These are phyloP conservation scores for Baccha elongata DNA, from an alignment of 2,888 invertebrate species.

Conservation along the genomic window DNA sequence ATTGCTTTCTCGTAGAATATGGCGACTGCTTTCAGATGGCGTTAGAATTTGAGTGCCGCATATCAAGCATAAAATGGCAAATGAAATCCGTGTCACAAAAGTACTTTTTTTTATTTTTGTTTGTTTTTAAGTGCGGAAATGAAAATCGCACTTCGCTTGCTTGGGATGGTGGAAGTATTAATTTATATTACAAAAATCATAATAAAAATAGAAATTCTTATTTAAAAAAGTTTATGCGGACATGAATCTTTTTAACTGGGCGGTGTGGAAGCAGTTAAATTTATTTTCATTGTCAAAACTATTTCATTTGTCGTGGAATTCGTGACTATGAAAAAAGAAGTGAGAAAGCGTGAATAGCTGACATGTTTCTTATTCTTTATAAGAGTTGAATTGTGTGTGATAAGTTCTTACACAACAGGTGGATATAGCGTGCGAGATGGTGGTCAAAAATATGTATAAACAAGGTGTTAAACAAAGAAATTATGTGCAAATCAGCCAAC, in stretches of 20 bases:
- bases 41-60: constrained; percentile 31
- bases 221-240: background rate
- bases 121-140: background rate
- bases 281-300: constrained; percentile 11
- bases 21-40: background rate
- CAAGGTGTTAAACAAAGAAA: constrained; percentile 67
- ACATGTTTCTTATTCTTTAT: constrained; percentile 47
- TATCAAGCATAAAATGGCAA: constrained; percentile 36
- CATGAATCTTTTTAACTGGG: background rate
- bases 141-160: constrained; percentile 24
- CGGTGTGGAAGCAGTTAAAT: too few species aligned
- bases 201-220: too few species aligned
- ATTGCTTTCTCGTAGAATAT: constrained; percentile 30
- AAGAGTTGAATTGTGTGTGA: constrained; percentile 33
- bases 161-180: background rate
- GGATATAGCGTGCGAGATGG: constrained; percentile 62
- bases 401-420: constrained; percentile 51
- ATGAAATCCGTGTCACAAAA: constrained; percentile 26
- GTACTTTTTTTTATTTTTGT: too few species aligned
- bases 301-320: too few species aligned
- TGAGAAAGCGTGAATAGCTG: constrained; percentile 38
- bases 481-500: constrained; percentile 66
- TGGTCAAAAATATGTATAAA: constrained; percentile 66
- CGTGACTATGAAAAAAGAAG: too few species aligned
- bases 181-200: too few species aligned